phyloP scores from a whole-genome alignment of 30 jellyfish, hydroid and myxozoan species.

The Turritopsis dohrnii region DNA sequence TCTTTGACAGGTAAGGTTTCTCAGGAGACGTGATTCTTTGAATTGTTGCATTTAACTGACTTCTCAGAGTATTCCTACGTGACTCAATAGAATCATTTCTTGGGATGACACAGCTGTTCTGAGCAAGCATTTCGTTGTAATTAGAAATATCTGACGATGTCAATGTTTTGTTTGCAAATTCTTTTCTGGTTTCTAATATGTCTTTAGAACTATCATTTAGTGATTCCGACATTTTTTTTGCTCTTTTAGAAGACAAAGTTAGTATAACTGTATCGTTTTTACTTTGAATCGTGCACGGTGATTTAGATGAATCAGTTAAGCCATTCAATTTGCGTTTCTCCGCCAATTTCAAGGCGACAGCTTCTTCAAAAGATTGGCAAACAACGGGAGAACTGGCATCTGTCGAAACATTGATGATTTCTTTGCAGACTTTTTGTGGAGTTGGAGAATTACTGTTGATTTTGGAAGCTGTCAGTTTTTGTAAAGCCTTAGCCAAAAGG shows the following conservation, averaged over 20 bases:
- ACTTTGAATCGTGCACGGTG: neutral
- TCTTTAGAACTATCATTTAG: neutral
- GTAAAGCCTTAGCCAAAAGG: neutral
- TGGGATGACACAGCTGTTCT: neutral
- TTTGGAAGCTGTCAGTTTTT: neutral
- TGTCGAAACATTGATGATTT: slow-evolving; percentile 4
- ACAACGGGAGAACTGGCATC: slow-evolving; percentile 5
- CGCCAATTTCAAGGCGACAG: neutral
- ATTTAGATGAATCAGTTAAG: neutral
- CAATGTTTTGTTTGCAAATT: neutral
- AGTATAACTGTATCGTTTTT: neutral
- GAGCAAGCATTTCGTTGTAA: neutral
- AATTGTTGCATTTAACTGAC: neutral
- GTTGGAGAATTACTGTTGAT: neutral
- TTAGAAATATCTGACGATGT: neutral
- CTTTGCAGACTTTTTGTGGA: neutral
- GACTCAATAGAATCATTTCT: neutral
- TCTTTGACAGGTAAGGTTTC: neutral
- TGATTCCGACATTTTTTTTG: neutral
- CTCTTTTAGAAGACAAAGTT: neutral
- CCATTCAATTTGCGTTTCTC: neutral
- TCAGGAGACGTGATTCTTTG: neutral
- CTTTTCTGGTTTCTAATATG: neutral
- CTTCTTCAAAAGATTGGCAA: neutral
- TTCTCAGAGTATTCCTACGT: neutral